Percentiles rank a stretch among this genome's conserved stretches.
Conservation (phyloP, 2,113 vertebrate species). For the Pachyramphus minor region DNA sequence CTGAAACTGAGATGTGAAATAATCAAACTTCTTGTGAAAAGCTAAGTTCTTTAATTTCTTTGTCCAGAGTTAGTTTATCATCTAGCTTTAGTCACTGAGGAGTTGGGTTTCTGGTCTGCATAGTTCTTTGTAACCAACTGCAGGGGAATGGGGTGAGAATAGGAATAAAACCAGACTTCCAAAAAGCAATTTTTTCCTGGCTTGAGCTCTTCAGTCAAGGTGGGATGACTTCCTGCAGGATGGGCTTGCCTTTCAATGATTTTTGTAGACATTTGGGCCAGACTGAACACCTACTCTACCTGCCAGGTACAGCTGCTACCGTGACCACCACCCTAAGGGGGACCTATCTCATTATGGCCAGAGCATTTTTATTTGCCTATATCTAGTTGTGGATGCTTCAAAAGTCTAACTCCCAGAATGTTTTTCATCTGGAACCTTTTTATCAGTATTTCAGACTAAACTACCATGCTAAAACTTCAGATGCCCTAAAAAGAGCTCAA, state of each 20-base stretch:
- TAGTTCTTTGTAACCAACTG: neutral
- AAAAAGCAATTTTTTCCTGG: neutral
- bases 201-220: neutral
- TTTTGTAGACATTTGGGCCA: neutral
- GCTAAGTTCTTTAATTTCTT: neutral
- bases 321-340: neutral
- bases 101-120: neutral
- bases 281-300: neutral
- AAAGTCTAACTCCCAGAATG: neutral
- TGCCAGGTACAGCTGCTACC: neutral
- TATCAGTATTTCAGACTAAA: neutral
- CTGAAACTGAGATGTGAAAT: neutral
- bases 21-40: neutral
- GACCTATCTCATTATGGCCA: neutral
- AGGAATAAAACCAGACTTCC: neutral
- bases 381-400: neutral
- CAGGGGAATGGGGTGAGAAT: neutral
- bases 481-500: neutral
- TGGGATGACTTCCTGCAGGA: neutral
- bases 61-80: neutral
- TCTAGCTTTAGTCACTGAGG: neutral
- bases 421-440: constrained; percentile 4
- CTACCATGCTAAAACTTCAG: neutral
- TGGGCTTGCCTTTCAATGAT: neutral
- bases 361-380: neutral